Evolutionary conservation across 64 coral and sea anemone species (phyloP), one percentile per base, ranked within the genome.

Genomic region (Dendrophyllia cribrosa): DNA sequence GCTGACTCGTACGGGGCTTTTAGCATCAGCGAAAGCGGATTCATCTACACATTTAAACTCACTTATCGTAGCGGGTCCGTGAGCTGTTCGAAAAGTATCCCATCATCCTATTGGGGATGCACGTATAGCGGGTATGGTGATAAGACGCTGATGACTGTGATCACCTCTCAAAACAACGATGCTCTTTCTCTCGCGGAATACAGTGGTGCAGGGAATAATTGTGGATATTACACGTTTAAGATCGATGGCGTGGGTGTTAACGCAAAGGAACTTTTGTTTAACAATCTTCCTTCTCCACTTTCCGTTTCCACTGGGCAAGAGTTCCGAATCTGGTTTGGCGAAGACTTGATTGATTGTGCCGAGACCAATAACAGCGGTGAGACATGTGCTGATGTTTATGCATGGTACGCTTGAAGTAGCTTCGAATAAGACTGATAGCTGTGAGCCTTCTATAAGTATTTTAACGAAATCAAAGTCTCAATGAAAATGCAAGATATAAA

Each of bases 11-110:
- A 79, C 9, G 52, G 77, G 12, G 34, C 9, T 43, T 79, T 79
- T 61, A 15, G 9, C 13, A 79, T 79, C 9, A 60, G 20, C 26
- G 77, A 79, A 26, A 59, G 13, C 53, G 77, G 53, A 5, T 9
- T 16, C 9, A 60, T 79, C 21, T 79, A 59, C 10, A 79, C 77
- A 9, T 79, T 79, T 51, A 79, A 79, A 59, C 77, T 79, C 24
- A 21, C 61, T 61, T 22, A 79, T 9, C 9, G 3, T 10, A 59
- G 12, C 25, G 77, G 77, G 3, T 4, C 21, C 25, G 4, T 58
- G 2, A 59, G 24, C 4, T 59, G 55, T 16, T 1, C 25, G 13
- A 6, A 6, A 0, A 59, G 3, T 5, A 1, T 16, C 4, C 10
- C 52, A 6, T 0, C 6, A 24, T 26, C 24, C 11, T 60, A 79